Evolutionary conservation across 2,888 invertebrate genomes (phyloP), one percentile per base, ranked within the genome.

Genomic region (Amphimallon solstitiale): DNA sequence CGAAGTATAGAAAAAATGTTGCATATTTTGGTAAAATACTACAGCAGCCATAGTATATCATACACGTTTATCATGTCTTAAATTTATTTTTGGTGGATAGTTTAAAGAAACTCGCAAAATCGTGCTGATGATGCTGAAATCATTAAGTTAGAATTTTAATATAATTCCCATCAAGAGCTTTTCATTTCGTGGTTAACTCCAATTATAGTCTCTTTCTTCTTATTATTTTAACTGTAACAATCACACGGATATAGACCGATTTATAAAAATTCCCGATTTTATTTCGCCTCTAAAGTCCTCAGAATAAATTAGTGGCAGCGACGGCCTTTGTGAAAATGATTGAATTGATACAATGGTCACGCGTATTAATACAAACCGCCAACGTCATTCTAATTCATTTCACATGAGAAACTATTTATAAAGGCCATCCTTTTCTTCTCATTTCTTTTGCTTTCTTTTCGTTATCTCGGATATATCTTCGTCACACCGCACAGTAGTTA

Each of bases 361-460:
- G 51, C 51, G 51, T 51, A 51, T 51, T 51, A 51, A 17, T 35
- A 34, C 9, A 51, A 49, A 15, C 35, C 35, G 51, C 17, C 51
- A 34, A 17, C 51, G 35, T 51, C 51, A 51, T 51, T 51, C 51
- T 51, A 35, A 51, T 51, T 51, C 51, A 51, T 51, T 51, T 51
- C 56, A 56, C 56, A 40, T 40, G 40, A 40, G 56, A 56, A 43
- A 35, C 56, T 56, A 40, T 23, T 23, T 40, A 56, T 29, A 29
- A 29, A 56, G 40, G 21, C 14, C 35, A 35, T 35, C 35, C 35
- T 35, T 35, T 35, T 35, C 51, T 14, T 51, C 15, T n/a, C 17
- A 9, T 51, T 40, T 56, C 37, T 52, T 34, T 37, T 52, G 9
- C 5, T 29, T 29, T 29, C 37, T 52, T 19, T 37, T 17, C 10